Percentiles rank a stretch among this genome's conserved stretches.
phyloP scores from a whole-genome alignment of 92 coral and sea anemone species.

The Ricordea florida region DNA sequence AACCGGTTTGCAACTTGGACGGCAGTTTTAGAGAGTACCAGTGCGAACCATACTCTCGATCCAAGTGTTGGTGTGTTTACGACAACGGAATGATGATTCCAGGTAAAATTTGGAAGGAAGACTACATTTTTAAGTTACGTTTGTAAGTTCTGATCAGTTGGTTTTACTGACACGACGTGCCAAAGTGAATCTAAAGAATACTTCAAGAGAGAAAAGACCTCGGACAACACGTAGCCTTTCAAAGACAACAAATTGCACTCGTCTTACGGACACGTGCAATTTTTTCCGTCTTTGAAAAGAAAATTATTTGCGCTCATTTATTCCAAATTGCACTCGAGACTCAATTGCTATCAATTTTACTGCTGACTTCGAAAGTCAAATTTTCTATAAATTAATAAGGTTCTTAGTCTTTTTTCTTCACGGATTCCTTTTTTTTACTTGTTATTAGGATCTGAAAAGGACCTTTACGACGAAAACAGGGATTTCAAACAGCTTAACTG shows the following conservation, averaged over 20 bases:
- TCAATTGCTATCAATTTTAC: neutral
- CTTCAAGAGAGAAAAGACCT: too few relatives aligned
- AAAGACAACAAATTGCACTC: too few relatives aligned
- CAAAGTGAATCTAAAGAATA: too few relatives aligned
- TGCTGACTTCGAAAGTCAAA: neutral
- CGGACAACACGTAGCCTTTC: too few relatives aligned
- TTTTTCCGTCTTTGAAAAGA: too few relatives aligned
- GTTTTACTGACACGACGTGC: too few relatives aligned
- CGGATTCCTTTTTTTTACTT: neutral
- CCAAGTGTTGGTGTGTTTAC: constrained; percentile 79
- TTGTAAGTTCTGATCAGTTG: neutral
- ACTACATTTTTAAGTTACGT: too few relatives aligned
- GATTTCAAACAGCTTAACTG: constrained; percentile 54
- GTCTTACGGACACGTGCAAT: too few relatives aligned
- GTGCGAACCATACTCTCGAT: constrained; percentile 72
- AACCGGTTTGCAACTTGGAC: constrained; percentile 72
- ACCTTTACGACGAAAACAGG: constrained; percentile 38
- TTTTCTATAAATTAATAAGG: neutral
- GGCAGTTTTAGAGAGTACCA: constrained; percentile 77
- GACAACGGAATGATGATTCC: constrained; percentile 83
- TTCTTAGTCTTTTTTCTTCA: neutral
- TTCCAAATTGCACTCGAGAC: too few relatives aligned
- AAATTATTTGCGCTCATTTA: too few relatives aligned
- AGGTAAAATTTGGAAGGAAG: too few relatives aligned
- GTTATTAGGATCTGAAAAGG: constrained; percentile 32